phyloP scores from a whole-genome alignment of 2,797 vertebrate genomes.

The Myioborus melanocephalus region DNA sequence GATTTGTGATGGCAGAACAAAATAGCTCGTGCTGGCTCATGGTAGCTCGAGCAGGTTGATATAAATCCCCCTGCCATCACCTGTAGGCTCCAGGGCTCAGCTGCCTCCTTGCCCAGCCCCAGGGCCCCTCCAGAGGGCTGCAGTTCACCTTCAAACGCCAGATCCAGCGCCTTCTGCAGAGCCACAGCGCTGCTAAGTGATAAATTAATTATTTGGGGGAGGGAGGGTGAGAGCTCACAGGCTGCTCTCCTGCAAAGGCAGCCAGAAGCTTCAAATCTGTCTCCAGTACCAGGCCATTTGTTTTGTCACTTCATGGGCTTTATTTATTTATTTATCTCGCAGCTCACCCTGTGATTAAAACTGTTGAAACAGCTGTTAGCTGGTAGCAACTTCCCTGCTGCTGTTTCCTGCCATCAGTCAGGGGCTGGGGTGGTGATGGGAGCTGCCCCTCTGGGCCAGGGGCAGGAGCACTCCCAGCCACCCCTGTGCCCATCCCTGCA shows the following conservation, averaged over 20 bases:
- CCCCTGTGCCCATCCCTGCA: neutral
- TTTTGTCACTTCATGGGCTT: conserved; percentile 47
- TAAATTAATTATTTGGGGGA: conserved; percentile 67
- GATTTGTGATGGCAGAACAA: conserved; percentile 59
- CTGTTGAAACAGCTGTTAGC: conserved; percentile 58
- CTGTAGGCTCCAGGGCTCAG: neutral
- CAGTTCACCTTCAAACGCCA: conserved; percentile 21
- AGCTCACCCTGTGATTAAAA: conserved; percentile 24
- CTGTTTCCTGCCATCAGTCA: neutral
- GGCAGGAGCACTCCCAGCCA: neutral
- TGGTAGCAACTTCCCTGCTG: neutral
- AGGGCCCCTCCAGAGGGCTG: neutral
- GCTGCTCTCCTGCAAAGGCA: conserved; percentile 44
- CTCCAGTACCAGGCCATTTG: conserved; percentile 26
- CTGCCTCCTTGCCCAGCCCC: neutral
- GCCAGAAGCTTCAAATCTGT: conserved; percentile 61
- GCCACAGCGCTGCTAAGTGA: conserved; percentile 12
- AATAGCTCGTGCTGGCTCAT: neutral
- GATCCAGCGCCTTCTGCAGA: neutral
- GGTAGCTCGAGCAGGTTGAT: neutral
- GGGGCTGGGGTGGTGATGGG: neutral
- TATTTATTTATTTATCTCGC: conserved; percentile 64
- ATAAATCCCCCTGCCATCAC: neutral
- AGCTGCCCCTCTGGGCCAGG: neutral
- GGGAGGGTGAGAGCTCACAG: neutral